Percentiles rank a stretch among this genome's conserved stretches.
These are phyloP conservation scores for Melierax canorus DNA, from an alignment of 2,113 vertebrate species.

Conservation along the genomic window DNA sequence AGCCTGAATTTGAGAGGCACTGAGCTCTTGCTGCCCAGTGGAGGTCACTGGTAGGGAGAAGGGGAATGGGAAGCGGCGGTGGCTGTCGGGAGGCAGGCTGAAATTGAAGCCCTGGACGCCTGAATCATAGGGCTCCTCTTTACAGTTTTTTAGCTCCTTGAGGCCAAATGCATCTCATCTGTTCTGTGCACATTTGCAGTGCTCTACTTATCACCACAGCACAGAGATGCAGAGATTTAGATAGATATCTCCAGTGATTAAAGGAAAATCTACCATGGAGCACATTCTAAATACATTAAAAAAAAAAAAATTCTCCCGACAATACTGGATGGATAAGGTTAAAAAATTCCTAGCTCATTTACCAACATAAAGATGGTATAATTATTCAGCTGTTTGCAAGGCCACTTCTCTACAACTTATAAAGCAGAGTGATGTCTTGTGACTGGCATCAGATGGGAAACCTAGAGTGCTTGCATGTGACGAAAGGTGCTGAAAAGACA, in stretches of 20 bases:
- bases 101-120: not conserved
- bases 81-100: not conserved
- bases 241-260: not conserved
- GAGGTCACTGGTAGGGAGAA: not conserved
- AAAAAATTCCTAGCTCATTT: not conserved
- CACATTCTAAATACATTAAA: not conserved
- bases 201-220: not conserved
- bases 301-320: not conserved
- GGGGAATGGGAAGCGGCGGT: rapidly evolving
- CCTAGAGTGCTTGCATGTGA: not conserved
- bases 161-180: not conserved
- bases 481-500: not conserved
- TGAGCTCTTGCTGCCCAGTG: not conserved
- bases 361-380: not conserved
- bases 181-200: not conserved
- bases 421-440: not conserved
- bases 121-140: not conserved
- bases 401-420: not conserved
- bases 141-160: not conserved
- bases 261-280: not conserved
- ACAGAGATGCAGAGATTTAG: not conserved
- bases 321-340: not conserved
- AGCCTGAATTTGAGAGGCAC: not conserved
- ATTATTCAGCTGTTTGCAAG: not conserved
- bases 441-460: not conserved